Evolutionary conservation across 2,797 vertebrate species (phyloP), one percentile per base, ranked within the genome.

Genomic region (Harpagifer antarcticus): DNA sequence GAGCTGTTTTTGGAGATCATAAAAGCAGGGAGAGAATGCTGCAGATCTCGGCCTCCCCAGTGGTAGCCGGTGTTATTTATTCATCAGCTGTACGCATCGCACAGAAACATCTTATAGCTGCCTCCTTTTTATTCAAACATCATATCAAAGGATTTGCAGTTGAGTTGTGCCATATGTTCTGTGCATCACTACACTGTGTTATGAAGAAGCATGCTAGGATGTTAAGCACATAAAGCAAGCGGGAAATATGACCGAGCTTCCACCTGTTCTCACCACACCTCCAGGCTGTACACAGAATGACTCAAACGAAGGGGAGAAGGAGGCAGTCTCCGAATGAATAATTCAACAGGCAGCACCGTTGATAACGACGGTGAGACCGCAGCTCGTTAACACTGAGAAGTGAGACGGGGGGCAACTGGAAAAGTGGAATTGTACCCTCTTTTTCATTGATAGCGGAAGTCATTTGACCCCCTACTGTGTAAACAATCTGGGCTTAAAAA

Each of bases 381-480:
- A 78, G 81, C 86, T 91, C 84, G 86, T 92, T 91, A 91, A 86
- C 85, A 57, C 73, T 1, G 67, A 80, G 78, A 83, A 76, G 77
- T 68, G 67, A 85, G 76, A 82, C 71, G 48, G 75, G 68, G 69
- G 65, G 64, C 84, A 78, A 85, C 79, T 81, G 79, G 81, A 77
- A 86, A 80, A 76, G 62, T 62, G 66, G 84, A 79, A 85, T 47
- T 27, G 2, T 54, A 58, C 62, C 65, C 63, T 68, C 16, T 14
- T 56, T 71, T 61, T 74, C 37, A 59, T 74, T 75, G 33, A 71
- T 23, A 43, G 54, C 27, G 20, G 4, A 55, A 68, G 76, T 64
- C 78, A 71, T 76, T 84, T 85, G 55, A 67, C 31, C 78, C 56
- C 8, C 53, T 4, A 1, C 37, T 16, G 48, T 62, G 73, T 68